These are phyloP conservation scores for Hydractinia echinata DNA, from an alignment of 30 jellyfish, hydroid and myxozoan genomes.

Conservation along the genomic window DNA sequence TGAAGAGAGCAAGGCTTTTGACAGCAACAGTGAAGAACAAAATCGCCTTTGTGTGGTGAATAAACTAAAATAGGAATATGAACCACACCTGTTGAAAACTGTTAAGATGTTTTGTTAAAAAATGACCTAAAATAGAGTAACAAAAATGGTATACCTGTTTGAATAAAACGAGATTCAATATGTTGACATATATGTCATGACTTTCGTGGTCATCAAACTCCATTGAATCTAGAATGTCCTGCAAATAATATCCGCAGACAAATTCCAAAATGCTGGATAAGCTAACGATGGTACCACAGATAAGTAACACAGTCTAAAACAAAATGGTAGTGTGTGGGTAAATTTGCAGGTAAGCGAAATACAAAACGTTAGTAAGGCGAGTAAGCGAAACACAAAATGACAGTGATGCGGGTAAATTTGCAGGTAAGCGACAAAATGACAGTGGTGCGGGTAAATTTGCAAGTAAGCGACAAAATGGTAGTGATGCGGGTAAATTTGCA, in stretches of 20 bases:
- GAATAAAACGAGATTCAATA: neutral
- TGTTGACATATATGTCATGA: neutral
- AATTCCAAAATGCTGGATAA: neutral
- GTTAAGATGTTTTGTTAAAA: neutral
- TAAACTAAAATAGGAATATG: neutral
- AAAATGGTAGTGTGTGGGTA: neutral
- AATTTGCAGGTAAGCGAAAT: no score
- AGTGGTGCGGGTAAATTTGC: no score
- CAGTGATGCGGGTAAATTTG: no score
- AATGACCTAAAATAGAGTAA: neutral
- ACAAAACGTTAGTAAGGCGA: no score
- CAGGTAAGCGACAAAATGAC: no score
- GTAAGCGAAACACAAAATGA: no score
- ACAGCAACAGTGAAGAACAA: constrained; percentile 5
- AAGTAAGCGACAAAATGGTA: no score
- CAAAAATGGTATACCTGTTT: neutral
- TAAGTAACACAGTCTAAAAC: neutral
- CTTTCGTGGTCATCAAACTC: neutral
- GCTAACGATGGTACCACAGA: neutral
- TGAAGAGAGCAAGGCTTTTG: neutral
- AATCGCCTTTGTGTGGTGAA: neutral
- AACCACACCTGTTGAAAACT: neutral
- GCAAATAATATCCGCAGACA: neutral
- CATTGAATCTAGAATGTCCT: neutral
- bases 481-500: no score